Evolutionary conservation across 2,888 invertebrate species (phyloP), one percentile per base, ranked within the genome.

Genomic region (Capitulum mitella): DNA sequence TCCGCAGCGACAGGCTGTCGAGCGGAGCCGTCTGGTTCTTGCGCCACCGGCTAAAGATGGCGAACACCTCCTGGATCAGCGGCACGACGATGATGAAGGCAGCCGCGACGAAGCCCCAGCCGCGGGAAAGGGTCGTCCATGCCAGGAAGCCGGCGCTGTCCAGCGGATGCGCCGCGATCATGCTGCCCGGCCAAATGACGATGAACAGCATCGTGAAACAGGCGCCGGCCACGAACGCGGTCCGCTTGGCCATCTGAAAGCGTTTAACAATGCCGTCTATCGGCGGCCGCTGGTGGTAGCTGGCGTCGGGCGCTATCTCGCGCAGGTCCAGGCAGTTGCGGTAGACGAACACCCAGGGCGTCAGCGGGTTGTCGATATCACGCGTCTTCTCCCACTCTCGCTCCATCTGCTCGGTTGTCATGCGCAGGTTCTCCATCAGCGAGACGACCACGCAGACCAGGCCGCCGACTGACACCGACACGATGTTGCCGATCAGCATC

Each of bases 291-390:
- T 54, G 54, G 54, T 54, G 54, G 54, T 54, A 54, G 54, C 54
- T 54, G 54, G 26, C 54, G 16, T 26, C 54, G 22, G 19, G 22
- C 54, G 19, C 22, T 12, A 16, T 22, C 79, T 12, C 46, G 6
- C 22, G 8, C 0, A 54, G 54, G 6, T 54, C 54, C 54, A 54
- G 54, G 26, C 54, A 26, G 54, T 26, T 3, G 6, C 26, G 54
- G 78, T 78, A 78, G 26, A 78, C 78, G 10, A 86, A 85, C 12
- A 85, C 84, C 86, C 86, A 86, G 0, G 86, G 86, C 79, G 82
- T 82, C 8, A 86, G 83, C 0, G 86, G 86, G 80, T 85, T 86
- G 82, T 86, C 86, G 19, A 86, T 86, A 79, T 86, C 86, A 77
- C 86, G 79, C 10, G 86, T 86, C 79, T 82, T 84, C 80, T 86